Base-by-base conservation (phyloP, 1,140 invertebrate species). In the Lasioglossum baleicum region DNA sequence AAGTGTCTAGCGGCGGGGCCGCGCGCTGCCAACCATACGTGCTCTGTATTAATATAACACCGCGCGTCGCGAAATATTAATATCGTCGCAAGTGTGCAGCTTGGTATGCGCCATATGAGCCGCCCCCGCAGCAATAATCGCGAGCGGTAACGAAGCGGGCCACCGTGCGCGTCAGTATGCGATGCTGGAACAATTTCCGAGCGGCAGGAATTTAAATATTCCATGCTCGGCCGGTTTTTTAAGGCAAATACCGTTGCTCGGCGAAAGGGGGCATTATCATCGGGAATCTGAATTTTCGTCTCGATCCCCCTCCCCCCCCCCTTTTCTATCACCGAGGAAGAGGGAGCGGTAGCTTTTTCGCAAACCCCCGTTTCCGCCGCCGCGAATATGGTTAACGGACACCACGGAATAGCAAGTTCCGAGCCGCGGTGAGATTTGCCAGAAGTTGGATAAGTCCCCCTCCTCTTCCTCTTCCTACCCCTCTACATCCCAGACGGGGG, bases 71-170 rank as follows among this genome's bases (percentile, higher is more conserved):
- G 83, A 79, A 75, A 89, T 88, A 87, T 88, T 88, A 88, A 88
- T 88, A 88, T 84, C 84, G 82, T 83, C 73, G 75, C 61, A 76
- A 75, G 77, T 87, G 80, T 73, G 63, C 67, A 82, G 53, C 69
- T 56, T 53, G 87, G 86, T 82, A 89, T 88, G 88, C 82, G 71
- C 65, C 83, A 86, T 88, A 87, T 85, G 85, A 87, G 80, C 74
- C 13, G 66, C 82, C 83, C 71, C 76, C 67, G 66, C 60, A 48
- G 84, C 81, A 89, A 86, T 88, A 89, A 88, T 84, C 83, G 83
- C 71, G 77, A 80, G 83, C 83, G 81, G 81, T 84, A 87, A 87
- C 88, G 81, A 81, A 83, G 87, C 79, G 75, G 60, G 44, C 68
- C 44, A 75, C 76, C 68, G 35, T 75, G 76, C 75, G 80, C 61